Conservation (phyloP, 2,797 vertebrate genomes). For the Phoxinus dragarum region DNA sequence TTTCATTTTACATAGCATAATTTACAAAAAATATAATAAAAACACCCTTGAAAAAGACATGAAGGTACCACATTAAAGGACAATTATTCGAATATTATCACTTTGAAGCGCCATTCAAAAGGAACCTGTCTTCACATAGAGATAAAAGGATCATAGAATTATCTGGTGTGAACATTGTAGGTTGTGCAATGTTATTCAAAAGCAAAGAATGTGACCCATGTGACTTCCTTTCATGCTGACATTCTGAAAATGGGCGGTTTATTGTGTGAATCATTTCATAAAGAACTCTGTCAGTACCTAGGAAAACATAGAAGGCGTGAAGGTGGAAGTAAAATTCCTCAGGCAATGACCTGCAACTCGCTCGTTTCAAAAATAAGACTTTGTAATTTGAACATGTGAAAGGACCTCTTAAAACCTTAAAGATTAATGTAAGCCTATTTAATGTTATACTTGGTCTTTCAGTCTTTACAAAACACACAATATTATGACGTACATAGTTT, state of each 20-base stretch:
- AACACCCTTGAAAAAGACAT: neutral
- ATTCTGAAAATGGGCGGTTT: neutral
- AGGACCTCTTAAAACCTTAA: no score
- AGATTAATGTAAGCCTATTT: neutral
- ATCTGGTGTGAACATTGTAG: neutral
- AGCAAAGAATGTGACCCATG: conserved; percentile 4
- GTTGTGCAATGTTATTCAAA: neutral
- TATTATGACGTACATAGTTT: neutral
- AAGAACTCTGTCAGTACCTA: neutral
- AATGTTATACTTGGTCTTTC: neutral
- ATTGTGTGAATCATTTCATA: neutral
- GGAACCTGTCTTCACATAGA: neutral
- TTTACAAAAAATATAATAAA: neutral
- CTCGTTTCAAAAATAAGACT: neutral
- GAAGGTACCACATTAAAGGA: neutral
- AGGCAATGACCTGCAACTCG: neutral
- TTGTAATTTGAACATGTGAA: neutral
- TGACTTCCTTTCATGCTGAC: neutral
- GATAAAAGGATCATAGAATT: neutral
- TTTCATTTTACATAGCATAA: neutral
- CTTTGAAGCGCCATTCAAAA: no score
- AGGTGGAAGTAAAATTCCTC: neutral
- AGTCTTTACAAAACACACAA: neutral
- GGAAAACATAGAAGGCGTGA: neutral
- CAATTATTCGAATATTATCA: neutral